Base-by-base conservation (phyloP, 2,888 invertebrate species). In the Strigamia maritima region DNA sequence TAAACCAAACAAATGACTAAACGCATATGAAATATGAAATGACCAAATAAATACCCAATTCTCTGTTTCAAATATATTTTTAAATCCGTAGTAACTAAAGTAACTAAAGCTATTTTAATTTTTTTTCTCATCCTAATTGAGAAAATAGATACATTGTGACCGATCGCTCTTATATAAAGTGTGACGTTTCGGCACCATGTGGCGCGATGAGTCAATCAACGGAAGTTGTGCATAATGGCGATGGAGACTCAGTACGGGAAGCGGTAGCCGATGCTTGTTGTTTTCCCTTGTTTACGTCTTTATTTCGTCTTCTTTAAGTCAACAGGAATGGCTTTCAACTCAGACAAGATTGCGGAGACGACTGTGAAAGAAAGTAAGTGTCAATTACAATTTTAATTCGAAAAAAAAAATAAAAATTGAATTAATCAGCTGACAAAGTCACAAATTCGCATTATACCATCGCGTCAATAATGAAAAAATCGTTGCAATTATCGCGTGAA, bases 191-290 rank as follows among this genome's bases (percentile, higher is more conserved):
- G 26, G 24, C 65, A 65, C 65, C 65, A 24, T 16, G 4, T 26
- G 65, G 65, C 65, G 65, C 24, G 3, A 65, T 16, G 28, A 65
- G 65, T 65, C 65, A 65, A 19, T 31, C 49, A 16, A 10, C 60
- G 65, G 65, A 65, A 65, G 65, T 28, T 26, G 16, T n/a, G 65
- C 65, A 65, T 65, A 26, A 65, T 65, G 65, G 65, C 65, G 65
- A 65, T 65, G 65, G 65, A 24, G 65, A 65, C 65, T 26, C 65
- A 65, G 65, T 65, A 26, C 28, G 65, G 28, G 24, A 16, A 65
- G 65, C 65, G 65, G 65, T 65, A 65, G 65, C 65, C 26, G 65
- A 65, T 24, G 65, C 65, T 24, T 65, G 65, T 65, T 65, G 65
- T 28, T 26, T 65, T 28, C 65, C n/a, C 65, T 65, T 65, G 28